A percentile compares a stretch with the other conserved stretches of the same genome.
These are phyloP conservation scores for Campylomormyrus tamandua DNA, from an alignment of 2,113 vertebrate species.

Conservation along the genomic window DNA sequence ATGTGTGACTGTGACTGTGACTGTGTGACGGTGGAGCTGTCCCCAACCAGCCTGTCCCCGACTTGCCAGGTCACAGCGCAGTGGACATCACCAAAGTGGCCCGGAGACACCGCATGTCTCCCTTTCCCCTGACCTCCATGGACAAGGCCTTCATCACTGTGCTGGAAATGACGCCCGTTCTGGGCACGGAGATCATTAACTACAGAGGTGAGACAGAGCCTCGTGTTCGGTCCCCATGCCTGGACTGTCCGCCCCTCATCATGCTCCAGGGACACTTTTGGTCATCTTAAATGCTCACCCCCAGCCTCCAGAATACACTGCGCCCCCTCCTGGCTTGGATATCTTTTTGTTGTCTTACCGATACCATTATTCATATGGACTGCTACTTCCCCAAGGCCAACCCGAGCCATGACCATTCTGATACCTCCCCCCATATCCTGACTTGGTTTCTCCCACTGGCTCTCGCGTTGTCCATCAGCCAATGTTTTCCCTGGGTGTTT, in stretches of 20 bases:
- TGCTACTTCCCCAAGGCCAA: not conserved
- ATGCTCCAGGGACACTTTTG: not conserved
- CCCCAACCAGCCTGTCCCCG: not conserved
- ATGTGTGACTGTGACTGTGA: not conserved
- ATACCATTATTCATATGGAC: not conserved
- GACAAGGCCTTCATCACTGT: constrained; percentile 99
- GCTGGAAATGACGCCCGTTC: constrained; percentile 95
- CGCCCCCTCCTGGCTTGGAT: not conserved
- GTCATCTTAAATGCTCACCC: not conserved
- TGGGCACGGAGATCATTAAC: constrained; percentile 96
- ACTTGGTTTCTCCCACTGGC: not conserved
- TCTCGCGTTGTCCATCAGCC: not conserved
- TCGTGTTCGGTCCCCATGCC: not conserved
- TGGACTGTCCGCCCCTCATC: not conserved
- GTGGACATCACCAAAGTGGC: constrained; percentile 99
- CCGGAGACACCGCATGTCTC: constrained; percentile 95
- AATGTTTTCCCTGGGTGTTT: not conserved
- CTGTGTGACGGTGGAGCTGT: not conserved
- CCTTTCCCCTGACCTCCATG: constrained; percentile 97
- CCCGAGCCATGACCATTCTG: not conserved
- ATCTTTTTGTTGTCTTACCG: not conserved
- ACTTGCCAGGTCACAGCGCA: constrained; percentile 87
- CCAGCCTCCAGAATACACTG: too few relatives aligned
- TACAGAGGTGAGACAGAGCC: constrained; percentile 77
- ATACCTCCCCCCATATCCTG: not conserved